Percentiles rank a stretch among this genome's conserved stretches.
phyloP scores from a whole-genome alignment of 2,113 vertebrate genomes.

The Myiopsitta monachus region DNA sequence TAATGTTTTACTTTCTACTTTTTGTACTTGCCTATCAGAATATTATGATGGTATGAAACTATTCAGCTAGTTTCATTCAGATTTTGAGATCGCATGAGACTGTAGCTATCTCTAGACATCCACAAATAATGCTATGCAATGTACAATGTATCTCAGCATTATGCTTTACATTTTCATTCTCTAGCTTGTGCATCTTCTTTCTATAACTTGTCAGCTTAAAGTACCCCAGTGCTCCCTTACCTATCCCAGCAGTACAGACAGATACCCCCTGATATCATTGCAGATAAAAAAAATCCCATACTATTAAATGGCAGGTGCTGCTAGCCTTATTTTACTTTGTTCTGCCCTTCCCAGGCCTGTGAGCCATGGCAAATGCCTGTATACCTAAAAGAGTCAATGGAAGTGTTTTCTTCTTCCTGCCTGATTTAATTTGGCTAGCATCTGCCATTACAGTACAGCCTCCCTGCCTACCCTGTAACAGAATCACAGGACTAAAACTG shows the following conservation, averaged over 20 bases:
- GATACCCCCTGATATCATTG: not conserved
- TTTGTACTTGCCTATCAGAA: not conserved
- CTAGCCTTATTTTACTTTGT: not conserved
- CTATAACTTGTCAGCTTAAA: not conserved
- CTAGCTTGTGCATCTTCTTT: not conserved
- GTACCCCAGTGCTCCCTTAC: not conserved
- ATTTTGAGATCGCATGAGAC: not conserved
- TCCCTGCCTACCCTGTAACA: not conserved
- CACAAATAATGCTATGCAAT: not conserved
- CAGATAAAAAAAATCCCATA: not conserved
- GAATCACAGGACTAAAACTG: not conserved
- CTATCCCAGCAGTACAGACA: not conserved
- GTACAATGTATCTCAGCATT: not conserved
- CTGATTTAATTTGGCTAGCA: not conserved
- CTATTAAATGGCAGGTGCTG: not conserved
- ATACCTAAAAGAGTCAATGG: not conserved
- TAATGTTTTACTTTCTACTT: not conserved
- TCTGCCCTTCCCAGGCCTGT: not conserved
- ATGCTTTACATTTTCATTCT: not conserved
- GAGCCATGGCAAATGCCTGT: fast-evolving
- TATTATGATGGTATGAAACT: not conserved
- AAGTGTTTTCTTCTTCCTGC: not conserved
- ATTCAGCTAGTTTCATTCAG: not conserved
- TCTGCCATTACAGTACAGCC: not conserved
- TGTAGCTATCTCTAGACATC: not conserved